Conservation (phyloP, 35 echinoderm and acorn worm genomes). For the Lytechinus variegatus region DNA sequence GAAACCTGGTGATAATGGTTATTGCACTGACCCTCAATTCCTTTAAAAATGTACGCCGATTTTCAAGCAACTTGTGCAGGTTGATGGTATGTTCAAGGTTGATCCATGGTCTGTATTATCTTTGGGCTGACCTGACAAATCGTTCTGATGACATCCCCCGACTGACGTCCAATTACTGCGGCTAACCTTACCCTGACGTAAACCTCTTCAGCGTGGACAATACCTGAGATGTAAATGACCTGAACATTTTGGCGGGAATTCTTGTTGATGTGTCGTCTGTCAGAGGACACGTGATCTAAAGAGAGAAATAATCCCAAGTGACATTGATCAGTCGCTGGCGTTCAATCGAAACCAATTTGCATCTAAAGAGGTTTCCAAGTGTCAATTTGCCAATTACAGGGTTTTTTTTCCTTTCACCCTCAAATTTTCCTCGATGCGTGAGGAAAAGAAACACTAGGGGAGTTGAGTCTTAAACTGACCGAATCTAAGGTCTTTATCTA, state of each 20-base stretch:
- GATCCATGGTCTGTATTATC: not conserved
- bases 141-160: not conserved
- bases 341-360: conserved; percentile 20
- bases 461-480: not conserved
- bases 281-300: conserved; percentile 1
- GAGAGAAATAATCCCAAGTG: not conserved
- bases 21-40: too few relatives aligned
- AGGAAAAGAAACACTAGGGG: not conserved
- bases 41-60: too few relatives aligned
- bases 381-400: conserved; percentile 43
- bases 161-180: not conserved
- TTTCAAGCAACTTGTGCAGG: too few relatives aligned
- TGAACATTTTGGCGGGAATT: not conserved
- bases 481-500: not conserved
- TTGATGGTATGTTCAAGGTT: not conserved
- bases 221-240: not conserved
- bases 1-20: too few relatives aligned
- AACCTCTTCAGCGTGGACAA: not conserved
- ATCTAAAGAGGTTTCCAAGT: conserved; percentile 26
- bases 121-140: not conserved
- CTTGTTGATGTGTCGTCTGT: not conserved
- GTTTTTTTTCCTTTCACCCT: not conserved
- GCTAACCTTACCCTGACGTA: not conserved
- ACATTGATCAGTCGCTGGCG: not conserved
- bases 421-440: not conserved